Evolutionary conservation across 2,888 invertebrate species (phyloP).

Genomic region (Dastarcus helophoroides): DNA sequence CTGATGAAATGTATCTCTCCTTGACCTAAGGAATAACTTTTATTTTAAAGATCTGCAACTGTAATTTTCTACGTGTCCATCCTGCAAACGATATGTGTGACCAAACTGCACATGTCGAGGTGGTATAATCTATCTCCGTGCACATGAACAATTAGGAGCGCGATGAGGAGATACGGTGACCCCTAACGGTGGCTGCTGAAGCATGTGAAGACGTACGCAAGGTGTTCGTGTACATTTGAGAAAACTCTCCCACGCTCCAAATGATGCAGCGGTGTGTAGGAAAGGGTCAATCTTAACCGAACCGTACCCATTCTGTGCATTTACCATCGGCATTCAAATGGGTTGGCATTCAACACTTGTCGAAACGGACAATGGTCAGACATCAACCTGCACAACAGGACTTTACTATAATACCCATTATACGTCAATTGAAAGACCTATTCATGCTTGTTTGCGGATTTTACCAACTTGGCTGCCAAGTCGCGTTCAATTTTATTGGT

Average conservation of each 20-base stretch:
- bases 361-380: slow-evolving; percentile 25
- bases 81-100: too few species aligned
- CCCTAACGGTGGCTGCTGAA: slow-evolving; percentile 19
- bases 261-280: slow-evolving; percentile 31
- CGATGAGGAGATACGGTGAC: slow-evolving; percentile 15
- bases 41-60: too few species aligned
- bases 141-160: slow-evolving; percentile 14
- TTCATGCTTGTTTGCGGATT: not conserved
- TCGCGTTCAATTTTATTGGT: too few species aligned
- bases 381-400: slow-evolving; percentile 17
- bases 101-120: too few species aligned
- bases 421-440: slow-evolving; percentile 1
- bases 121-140: too few species aligned
- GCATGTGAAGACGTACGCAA: slow-evolving; percentile 24
- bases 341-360: slow-evolving; percentile 20
- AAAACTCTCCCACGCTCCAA: slow-evolving; percentile 43
- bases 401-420: slow-evolving; percentile 1
- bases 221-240: slow-evolving; percentile 26
- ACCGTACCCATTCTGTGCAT: too few species aligned
- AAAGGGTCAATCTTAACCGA: slow-evolving; percentile 14
- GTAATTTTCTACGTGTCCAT: too few species aligned
- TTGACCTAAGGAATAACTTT: too few species aligned
- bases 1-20: too few species aligned
- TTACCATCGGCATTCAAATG: too few species aligned
- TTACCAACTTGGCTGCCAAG: too few species aligned